Conservation (phyloP, 1,140 invertebrate genomes). For the Pogonomyrmex californicus region DNA sequence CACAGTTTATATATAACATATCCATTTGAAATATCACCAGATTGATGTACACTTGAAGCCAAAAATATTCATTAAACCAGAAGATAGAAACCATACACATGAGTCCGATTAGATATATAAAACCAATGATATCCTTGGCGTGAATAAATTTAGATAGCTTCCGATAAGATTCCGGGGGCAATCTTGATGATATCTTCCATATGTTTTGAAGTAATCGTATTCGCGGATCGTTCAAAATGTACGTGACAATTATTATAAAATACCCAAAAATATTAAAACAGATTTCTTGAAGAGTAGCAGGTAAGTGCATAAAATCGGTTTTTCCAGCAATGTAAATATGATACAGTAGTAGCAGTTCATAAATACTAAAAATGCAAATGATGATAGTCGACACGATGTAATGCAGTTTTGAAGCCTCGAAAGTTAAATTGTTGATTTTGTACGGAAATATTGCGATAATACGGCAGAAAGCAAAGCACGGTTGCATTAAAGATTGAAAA, state of each 20-base stretch:
- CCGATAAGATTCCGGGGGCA: conserved; percentile 58
- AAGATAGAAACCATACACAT: not conserved
- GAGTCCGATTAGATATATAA: conserved; percentile 65
- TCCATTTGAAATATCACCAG: conserved; percentile 75
- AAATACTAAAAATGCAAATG: conserved; percentile 7
- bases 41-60: conserved; percentile 58
- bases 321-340: conserved; percentile 64
- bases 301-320: conserved; percentile 42
- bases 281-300: conserved; percentile 68
- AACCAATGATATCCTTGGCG: conserved; percentile 77
- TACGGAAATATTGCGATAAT: conserved; percentile 74
- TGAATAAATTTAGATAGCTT: conserved; percentile 73
- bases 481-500: conserved; percentile 45
- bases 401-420: conserved; percentile 35
- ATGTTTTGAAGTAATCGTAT: conserved; percentile 72
- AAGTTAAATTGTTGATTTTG: conserved; percentile 23
- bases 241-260: conserved; percentile 53
- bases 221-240: conserved; percentile 46
- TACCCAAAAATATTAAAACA: conserved; percentile 62
- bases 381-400: conserved; percentile 58
- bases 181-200: not conserved
- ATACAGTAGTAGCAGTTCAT: conserved; percentile 45
- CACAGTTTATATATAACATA: conserved; percentile 79
- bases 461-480: conserved; percentile 59
- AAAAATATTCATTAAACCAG: not conserved